phyloP scores from a whole-genome alignment of 2,888 invertebrate genomes.

The Dromius quadrimaculatus region DNA sequence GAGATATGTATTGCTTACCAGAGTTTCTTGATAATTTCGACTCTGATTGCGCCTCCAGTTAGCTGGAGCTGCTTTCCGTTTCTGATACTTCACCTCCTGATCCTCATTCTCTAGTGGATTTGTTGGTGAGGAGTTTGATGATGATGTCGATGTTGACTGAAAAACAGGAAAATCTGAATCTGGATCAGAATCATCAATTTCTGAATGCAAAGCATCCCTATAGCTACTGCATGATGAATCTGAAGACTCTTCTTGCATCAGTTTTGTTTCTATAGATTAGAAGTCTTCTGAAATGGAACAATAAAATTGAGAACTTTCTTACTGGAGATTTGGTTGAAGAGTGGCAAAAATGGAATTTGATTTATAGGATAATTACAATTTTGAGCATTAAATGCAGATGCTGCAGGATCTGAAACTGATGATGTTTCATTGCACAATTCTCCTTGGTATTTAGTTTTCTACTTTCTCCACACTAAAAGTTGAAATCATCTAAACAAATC shows the following conservation, averaged over 20 bases:
- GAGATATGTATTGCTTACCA: too few species aligned
- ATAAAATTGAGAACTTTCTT: slow-evolving; percentile 4
- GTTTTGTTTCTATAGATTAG: not conserved
- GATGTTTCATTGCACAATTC: not conserved
- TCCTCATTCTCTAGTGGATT: slow-evolving; percentile 1
- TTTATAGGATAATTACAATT: not conserved
- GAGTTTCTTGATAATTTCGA: too few species aligned
- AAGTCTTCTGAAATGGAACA: slow-evolving; percentile 5
- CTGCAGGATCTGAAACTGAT: not conserved
- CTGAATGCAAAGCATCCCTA: slow-evolving; percentile 18
- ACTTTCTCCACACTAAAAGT: not conserved
- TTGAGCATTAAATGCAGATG: not conserved
- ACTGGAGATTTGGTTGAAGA: slow-evolving; percentile 1
- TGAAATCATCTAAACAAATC: not conserved
- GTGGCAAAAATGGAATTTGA: not conserved
- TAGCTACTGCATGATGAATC: slow-evolving; percentile 1
- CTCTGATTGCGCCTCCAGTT: too few species aligned
- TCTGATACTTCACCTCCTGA: slow-evolving; percentile 1
- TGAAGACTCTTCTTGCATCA: not conserved
- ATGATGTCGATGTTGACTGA: slow-evolving; percentile 7
- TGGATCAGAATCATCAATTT: slow-evolving; percentile 18
- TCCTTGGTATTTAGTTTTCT: not conserved
- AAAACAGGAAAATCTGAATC: slow-evolving; percentile 8
- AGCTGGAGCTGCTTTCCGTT: too few species aligned
- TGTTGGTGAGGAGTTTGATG: too few species aligned